Evolutionary conservation across 2,888 invertebrate genomes (phyloP).

Genomic region (Archaeoteleia sp.): DNA sequence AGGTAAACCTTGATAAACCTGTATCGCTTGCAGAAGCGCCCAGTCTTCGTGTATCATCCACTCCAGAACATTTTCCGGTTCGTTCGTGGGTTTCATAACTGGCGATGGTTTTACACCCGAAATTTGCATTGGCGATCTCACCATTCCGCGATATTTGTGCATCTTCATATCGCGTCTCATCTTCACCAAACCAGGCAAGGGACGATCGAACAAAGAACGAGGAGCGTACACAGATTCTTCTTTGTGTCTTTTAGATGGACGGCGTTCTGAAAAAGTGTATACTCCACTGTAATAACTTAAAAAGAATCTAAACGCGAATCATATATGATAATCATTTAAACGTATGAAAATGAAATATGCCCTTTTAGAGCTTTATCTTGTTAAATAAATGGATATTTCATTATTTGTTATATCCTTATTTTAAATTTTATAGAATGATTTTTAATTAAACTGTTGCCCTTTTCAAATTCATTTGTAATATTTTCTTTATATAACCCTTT

Average conservation of each 20-base stretch:
- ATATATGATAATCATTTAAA: no score
- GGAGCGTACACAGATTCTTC: conserved; percentile 87
- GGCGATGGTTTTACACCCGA: conserved; percentile 77
- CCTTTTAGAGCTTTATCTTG: no score
- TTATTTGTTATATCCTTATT: no score
- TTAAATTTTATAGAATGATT: no score
- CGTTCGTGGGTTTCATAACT: conserved; percentile 76
- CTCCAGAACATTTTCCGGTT: conserved; percentile 84
- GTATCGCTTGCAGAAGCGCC: conserved; percentile 88
- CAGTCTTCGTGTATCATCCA: conserved; percentile 96
- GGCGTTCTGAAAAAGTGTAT: no score
- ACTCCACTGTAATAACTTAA: no score
- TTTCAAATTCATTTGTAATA: no score
- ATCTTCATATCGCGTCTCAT: conserved; percentile 86
- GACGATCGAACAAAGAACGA: conserved; percentile 87
- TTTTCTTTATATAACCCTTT: no score
- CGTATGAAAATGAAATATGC: no score
- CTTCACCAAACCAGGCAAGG: conserved; percentile 84
- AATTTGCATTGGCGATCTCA: conserved; percentile 76
- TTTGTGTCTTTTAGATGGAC: conserved; percentile 80
- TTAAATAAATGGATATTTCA: no score
- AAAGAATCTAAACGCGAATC: no score
- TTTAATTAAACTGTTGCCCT: no score
- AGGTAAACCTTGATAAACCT: conserved; percentile 84
- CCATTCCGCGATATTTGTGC: conserved; percentile 81